Conservation (phyloP, 2,797 vertebrate genomes). For the Parauchenoglanis ngamensis region DNA sequence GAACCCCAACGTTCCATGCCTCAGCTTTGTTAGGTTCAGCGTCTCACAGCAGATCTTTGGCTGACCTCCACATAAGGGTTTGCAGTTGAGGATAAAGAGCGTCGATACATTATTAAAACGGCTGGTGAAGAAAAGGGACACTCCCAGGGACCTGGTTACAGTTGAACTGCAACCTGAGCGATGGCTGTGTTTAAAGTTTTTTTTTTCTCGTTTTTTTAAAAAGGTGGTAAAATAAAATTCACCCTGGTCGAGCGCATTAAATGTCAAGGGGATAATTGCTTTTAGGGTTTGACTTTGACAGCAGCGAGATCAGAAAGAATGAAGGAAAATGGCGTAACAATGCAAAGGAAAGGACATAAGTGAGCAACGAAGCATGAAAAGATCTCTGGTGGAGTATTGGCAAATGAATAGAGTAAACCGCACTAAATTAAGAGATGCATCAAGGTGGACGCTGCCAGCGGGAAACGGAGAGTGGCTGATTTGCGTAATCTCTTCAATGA, state of each 20-base stretch:
- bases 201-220: slow-evolving; percentile 66
- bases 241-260: slow-evolving; percentile 67
- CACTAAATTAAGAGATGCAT: slow-evolving; percentile 79
- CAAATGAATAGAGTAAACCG: slow-evolving; percentile 80
- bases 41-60: slow-evolving; percentile 25
- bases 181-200: slow-evolving; percentile 44
- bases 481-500: slow-evolving; percentile 79
- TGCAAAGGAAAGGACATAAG: slow-evolving; percentile 72
- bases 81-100: slow-evolving; percentile 47
- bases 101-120: slow-evolving; percentile 48
- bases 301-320: slow-evolving; percentile 51
- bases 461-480: slow-evolving; percentile 71
- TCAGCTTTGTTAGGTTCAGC: slow-evolving; percentile 41
- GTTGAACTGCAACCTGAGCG: slow-evolving; percentile 36
- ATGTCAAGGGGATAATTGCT: slow-evolving; percentile 74
- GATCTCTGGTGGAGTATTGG: slow-evolving; percentile 64
- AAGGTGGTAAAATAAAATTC: slow-evolving; percentile 63
- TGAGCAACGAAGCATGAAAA: slow-evolving; percentile 69
- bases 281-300: slow-evolving; percentile 66
- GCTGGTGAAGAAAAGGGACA: slow-evolving; percentile 36
- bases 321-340: slow-evolving; percentile 70
- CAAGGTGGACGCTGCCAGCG: slow-evolving; percentile 69
- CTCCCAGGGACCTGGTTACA: slow-evolving; percentile 38
- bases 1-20: slow-evolving; percentile 33
- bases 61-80: slow-evolving; percentile 56